Conservation (phyloP, 2,797 vertebrate species). For the Avahi laniger region DNA sequence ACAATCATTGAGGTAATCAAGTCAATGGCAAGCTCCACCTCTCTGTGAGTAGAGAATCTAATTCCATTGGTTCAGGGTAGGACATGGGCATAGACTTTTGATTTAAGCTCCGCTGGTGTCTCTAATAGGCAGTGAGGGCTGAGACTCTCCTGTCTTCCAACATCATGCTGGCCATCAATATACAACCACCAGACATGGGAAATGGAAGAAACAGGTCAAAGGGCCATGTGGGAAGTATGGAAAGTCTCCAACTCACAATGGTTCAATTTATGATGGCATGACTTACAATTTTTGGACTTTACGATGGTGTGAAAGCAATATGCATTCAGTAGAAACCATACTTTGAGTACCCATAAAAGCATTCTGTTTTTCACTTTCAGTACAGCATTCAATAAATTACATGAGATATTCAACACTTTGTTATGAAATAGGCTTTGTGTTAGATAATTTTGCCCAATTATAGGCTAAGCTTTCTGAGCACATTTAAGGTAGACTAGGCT, state of each 20-base stretch:
- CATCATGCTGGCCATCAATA: neutral
- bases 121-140: neutral
- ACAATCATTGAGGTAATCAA: neutral
- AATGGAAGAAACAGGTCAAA: slow-evolving; percentile 49
- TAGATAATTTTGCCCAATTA: neutral
- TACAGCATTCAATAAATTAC: neutral
- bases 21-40: neutral
- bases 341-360: neutral
- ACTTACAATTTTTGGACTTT: neutral
- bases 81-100: neutral
- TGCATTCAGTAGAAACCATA: neutral
- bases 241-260: neutral
- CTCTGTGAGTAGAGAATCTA: neutral
- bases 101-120: neutral
- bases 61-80: neutral
- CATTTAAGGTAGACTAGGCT: neutral
- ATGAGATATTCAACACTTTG: neutral
- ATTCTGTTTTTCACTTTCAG: neutral
- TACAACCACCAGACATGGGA: neutral
- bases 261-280: neutral
- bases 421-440: neutral
- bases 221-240: neutral
- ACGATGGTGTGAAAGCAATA: neutral
- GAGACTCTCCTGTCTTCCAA: neutral
- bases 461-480: neutral